phyloP scores from a whole-genome alignment of 2,888 invertebrate species.

The Polietes domitor region DNA sequence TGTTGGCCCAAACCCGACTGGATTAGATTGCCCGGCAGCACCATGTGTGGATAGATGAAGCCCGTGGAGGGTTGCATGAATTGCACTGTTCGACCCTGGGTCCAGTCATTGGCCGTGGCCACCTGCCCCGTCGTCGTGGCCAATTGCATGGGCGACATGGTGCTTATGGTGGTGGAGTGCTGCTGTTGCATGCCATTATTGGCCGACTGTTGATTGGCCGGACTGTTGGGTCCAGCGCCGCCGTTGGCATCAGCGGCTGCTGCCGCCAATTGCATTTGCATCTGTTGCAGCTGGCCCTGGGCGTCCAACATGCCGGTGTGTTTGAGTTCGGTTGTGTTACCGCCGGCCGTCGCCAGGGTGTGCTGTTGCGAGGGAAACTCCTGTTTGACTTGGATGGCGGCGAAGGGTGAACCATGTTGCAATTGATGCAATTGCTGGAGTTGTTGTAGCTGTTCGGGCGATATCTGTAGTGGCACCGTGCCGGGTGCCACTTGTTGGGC shows the following conservation, averaged over 20 bases:
- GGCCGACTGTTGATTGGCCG: constrained; percentile 79
- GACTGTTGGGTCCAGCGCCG: constrained; percentile 80
- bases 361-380: constrained; percentile 76
- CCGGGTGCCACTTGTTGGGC: constrained; percentile 80
- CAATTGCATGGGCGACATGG: constrained; percentile 89
- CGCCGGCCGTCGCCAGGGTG: constrained; percentile 68
- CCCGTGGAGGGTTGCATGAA: constrained; percentile 87
- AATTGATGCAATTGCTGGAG: constrained; percentile 83
- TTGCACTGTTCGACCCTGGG: constrained; percentile 89
- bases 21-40: constrained; percentile 91
- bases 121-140: constrained; percentile 83
- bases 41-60: constrained; percentile 89
- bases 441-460: constrained; percentile 83
- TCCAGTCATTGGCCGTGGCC: constrained; percentile 85
- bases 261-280: constrained; percentile 79
- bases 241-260: constrained; percentile 73
- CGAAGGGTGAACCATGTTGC: constrained; percentile 83
- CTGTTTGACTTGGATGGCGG: constrained; percentile 80
- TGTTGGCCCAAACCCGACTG: constrained; percentile 81
- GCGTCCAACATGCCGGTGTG: constrained; percentile 81
- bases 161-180: constrained; percentile 85
- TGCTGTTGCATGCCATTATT: constrained; percentile 79
- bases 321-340: constrained; percentile 73
- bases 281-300: constrained; percentile 81
- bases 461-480: constrained; percentile 79